Conservation (phyloP, 1,140 invertebrate species). For the Zaprionus inermis region DNA sequence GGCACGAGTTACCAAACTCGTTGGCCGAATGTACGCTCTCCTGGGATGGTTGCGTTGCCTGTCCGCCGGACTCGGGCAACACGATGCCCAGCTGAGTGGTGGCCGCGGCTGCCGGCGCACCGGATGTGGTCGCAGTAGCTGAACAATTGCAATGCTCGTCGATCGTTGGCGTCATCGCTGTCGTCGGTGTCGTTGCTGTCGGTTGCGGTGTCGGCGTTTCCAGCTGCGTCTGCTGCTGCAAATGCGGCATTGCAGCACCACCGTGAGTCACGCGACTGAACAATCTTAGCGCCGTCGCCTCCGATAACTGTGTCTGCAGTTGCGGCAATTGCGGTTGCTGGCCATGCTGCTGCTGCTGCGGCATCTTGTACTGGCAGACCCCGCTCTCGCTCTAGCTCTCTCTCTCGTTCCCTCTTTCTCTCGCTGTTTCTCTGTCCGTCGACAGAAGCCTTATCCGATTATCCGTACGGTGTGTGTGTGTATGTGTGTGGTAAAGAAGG, state of each 20-base stretch:
- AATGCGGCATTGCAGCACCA: not conserved
- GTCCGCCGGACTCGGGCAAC: not conserved
- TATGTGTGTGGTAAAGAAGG: slow-evolving; percentile 10
- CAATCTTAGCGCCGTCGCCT: slow-evolving; percentile 56
- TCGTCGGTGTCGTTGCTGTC: not conserved
- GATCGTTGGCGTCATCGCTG: not conserved
- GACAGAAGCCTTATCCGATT: not conserved
- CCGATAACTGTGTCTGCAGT: slow-evolving; percentile 32
- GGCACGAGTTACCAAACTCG: slow-evolving; percentile 72
- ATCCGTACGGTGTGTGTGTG: not conserved
- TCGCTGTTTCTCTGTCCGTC: too few species aligned
- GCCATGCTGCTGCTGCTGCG: slow-evolving; percentile 23
- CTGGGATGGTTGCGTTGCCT: slow-evolving; percentile 7
- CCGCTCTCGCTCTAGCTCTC: too few species aligned
- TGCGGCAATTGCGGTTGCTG: slow-evolving; percentile 8
- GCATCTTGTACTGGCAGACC: slow-evolving; percentile 8
- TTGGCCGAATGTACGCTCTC: slow-evolving; percentile 64
- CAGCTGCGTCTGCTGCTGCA: not conserved
- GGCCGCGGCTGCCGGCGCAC: not conserved
- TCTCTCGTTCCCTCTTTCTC: too few species aligned
- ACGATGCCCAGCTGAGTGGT: slow-evolving; percentile 18
- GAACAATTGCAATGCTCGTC: not conserved
- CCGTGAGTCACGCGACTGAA: slow-evolving; percentile 40
- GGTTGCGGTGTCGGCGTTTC: not conserved
- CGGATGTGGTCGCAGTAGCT: not conserved